Conservation (phyloP, 1,140 invertebrate genomes). For the Diorhabda elongata region DNA sequence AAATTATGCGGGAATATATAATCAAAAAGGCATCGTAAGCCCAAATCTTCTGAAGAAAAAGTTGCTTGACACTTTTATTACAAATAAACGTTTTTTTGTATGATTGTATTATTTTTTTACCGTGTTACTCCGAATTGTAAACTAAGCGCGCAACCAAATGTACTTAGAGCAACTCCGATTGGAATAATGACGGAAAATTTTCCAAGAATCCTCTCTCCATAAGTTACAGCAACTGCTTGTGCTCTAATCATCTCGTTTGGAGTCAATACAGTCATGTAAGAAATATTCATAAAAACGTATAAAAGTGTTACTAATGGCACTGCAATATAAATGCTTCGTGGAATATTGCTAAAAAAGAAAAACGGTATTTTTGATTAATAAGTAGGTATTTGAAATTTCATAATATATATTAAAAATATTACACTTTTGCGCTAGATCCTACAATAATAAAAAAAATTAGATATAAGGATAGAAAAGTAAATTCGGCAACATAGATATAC, state of each 20-base stretch:
- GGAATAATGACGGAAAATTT: slow-evolving; percentile 62
- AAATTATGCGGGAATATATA: too few relatives aligned
- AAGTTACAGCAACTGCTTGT: slow-evolving; percentile 80
- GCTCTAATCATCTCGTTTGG: slow-evolving; percentile 73
- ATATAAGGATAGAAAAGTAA: slow-evolving; percentile 4
- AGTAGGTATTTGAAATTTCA: neutral
- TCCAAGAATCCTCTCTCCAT: slow-evolving; percentile 61
- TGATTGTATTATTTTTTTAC: slow-evolving; percentile 36
- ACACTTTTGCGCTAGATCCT: neutral
- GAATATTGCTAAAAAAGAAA: slow-evolving; percentile 59
- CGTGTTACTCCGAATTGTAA: slow-evolving; percentile 71
- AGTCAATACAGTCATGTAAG: slow-evolving; percentile 85
- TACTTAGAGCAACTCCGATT: slow-evolving; percentile 67
- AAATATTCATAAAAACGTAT: slow-evolving; percentile 88
- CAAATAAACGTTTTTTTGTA: too few relatives aligned
- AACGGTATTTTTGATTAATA: too few relatives aligned
- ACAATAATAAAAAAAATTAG: neutral
- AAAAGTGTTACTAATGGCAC: slow-evolving; percentile 81
- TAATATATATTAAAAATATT: neutral
- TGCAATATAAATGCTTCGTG: slow-evolving; percentile 84
- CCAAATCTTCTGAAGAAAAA: too few relatives aligned
- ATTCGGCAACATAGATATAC: slow-evolving; percentile 32
- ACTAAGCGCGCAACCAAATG: slow-evolving; percentile 72
- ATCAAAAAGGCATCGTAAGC: too few relatives aligned
- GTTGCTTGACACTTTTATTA: too few relatives aligned